Percentiles rank a stretch among this genome's conserved stretches.
These are phyloP conservation scores for Merodon equestris DNA, from an alignment of 2,888 invertebrate genomes.

Conservation along the genomic window DNA sequence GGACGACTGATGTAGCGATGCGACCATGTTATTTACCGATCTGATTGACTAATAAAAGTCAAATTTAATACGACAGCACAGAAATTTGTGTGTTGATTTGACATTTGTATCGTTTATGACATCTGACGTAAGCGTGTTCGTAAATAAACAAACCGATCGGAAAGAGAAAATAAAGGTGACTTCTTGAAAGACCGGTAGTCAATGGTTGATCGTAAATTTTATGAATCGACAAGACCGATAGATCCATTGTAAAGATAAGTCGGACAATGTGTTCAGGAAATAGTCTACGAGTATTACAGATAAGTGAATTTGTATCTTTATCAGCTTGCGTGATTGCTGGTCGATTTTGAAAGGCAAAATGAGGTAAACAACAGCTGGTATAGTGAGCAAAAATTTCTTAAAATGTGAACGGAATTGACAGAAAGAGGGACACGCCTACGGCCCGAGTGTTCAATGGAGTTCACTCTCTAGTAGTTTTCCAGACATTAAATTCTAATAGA, in stretches of 20 bases:
- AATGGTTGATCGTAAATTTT: constrained; percentile 41
- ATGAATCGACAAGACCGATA: constrained; percentile 49
- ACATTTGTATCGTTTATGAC: constrained; percentile 44
- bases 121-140: constrained; percentile 31
- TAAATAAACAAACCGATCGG: constrained; percentile 4
- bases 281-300: too few species aligned
- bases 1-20: not conserved
- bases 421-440: too few species aligned
- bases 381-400: too few species aligned
- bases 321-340: too few species aligned
- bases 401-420: too few species aligned
- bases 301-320: too few species aligned
- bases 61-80: constrained; percentile 48
- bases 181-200: constrained; percentile 61
- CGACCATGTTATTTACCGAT: constrained; percentile 21
- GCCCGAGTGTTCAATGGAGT: too few species aligned
- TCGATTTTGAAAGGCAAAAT: too few species aligned
- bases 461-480: too few species aligned
- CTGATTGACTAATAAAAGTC: constrained; percentile 48
- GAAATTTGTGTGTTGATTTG: constrained; percentile 50
- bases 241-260: constrained; percentile 58
- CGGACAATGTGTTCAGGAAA: too few species aligned
- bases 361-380: too few species aligned
- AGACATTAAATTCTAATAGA: too few species aligned
- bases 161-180: not conserved